Conservation (phyloP, 2,797 vertebrate genomes). For the Sebastes vulpes region DNA sequence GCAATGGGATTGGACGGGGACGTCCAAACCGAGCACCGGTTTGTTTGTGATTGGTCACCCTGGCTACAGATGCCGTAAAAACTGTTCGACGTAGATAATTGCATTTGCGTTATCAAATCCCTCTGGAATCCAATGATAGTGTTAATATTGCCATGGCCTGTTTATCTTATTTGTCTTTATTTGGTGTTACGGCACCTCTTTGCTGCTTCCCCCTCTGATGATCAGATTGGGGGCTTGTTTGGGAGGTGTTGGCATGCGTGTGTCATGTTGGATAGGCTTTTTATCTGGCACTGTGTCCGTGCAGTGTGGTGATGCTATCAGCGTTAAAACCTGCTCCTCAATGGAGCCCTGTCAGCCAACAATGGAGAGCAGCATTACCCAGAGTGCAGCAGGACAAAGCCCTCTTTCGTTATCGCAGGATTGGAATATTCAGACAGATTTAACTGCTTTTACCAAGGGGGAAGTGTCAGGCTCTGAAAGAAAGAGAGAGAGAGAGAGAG, state of each 20-base stretch:
- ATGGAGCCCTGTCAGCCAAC: conserved; percentile 83
- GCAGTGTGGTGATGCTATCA: conserved; percentile 83
- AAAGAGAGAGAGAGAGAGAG: conserved; percentile 47
- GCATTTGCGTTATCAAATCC: conserved; percentile 68
- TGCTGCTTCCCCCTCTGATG: conserved; percentile 54
- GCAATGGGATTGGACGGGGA: conserved; percentile 31
- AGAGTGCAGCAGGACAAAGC: conserved; percentile 82
- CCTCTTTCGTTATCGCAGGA: conserved; percentile 72
- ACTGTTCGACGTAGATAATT: conserved; percentile 56
- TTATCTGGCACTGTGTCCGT: conserved; percentile 83
- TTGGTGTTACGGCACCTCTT: conserved; percentile 68
- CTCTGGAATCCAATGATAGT: conserved; percentile 52
- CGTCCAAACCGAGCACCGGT: neutral
- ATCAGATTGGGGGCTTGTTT: conserved; percentile 80
- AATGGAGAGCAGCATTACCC: conserved; percentile 84
- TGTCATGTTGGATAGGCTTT: conserved; percentile 78
- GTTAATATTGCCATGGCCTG: conserved; percentile 57
- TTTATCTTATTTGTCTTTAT: conserved; percentile 82
- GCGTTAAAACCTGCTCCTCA: conserved; percentile 77
- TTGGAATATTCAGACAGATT: conserved; percentile 84
- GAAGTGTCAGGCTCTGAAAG: conserved; percentile 67
- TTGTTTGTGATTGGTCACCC: conserved; percentile 43
- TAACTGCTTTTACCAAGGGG: conserved; percentile 71
- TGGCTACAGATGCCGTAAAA: conserved; percentile 12
- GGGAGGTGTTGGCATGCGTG: conserved; percentile 73